Evolutionary conservation across 1,140 invertebrate genomes (phyloP), one percentile per base, ranked within the genome.

Genomic region (Hypsibius dujardini): DNA sequence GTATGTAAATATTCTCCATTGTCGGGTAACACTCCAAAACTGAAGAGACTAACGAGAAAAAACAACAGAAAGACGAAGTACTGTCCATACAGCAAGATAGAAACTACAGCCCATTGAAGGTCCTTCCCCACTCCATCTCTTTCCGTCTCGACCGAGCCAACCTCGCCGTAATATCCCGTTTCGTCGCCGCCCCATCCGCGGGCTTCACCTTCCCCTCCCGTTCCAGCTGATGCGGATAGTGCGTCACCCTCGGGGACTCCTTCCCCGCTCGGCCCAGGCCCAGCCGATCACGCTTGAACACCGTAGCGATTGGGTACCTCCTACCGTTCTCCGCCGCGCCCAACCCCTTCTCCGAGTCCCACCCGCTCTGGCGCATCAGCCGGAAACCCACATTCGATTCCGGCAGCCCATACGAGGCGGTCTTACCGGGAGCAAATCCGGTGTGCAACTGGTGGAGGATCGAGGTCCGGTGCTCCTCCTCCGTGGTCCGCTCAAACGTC

Each of bases 231-330:
- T 67, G 62, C 42, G 62, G 62, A 42, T 67, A 87, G 77, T 88
- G 87, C 28, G 86, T 88, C 2, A 88, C 79, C 79, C 81, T 83
- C 3, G 83, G 76, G 70, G 76, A 82, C 74, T 73, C 76, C 59
- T 82, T 77, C 60, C 79, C 77, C 1, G 80, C 74, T 73, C 80
- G 79, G 2, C 88, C 89, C 70, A 92, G 76, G 69, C 89, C 89
- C 75, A 84, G 83, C 72, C 87, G 83, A 77, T 90, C 86, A 72
- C 82, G 80, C 78, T 90, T 90, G 15, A 88, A 76, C 40, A 87
- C 79, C 7, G 88, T 88, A 83, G 88, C 90, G 0, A 90, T 81
- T 0, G 89, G 89, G 80, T 86, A 90, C 76, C 87, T 86, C 56
- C 83, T 80, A 2, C 89, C 89, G 72, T 81, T 79, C 46, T 86